Evolutionary conservation across 2,797 vertebrate species (phyloP), one percentile per base, ranked within the genome.

Genomic region (Gymnothorax javanicus): DNA sequence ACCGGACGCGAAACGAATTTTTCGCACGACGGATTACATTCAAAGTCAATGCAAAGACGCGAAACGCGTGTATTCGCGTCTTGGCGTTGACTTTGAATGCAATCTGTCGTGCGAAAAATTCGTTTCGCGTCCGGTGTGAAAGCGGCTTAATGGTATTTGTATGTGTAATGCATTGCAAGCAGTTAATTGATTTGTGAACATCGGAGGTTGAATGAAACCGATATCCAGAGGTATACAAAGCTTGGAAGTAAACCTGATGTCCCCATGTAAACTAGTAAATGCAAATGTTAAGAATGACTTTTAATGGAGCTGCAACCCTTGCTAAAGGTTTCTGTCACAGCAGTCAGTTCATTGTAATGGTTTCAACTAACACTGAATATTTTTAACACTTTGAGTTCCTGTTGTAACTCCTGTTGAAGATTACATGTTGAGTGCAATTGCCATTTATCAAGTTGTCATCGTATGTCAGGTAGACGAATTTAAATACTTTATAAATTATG

Each of bases 61-160:
- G n/a, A n/a, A n/a, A n/a, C n/a, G n/a, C n/a, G n/a, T n/a, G n/a
- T n/a, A n/a, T n/a, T n/a, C n/a, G n/a, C n/a, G n/a, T n/a, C n/a
- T n/a, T n/a, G n/a, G n/a, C n/a, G n/a, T n/a, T n/a, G n/a, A n/a
- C n/a, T n/a, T n/a, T n/a, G n/a, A n/a, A n/a, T n/a, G n/a, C n/a
- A n/a, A n/a, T n/a, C n/a, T n/a, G n/a, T n/a, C n/a, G n/a, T n/a
- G n/a, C n/a, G n/a, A n/a, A n/a, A n/a, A n/a, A n/a, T n/a, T n/a
- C n/a, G n/a, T n/a, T n/a, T n/a, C n/a, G n/a, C n/a, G n/a, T n/a
- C n/a, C n/a, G n/a, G n/a, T n/a, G n/a, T n/a, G n/a, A n/a, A n/a
- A 62, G 81, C 62, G 25, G 62, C 79, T 59, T 86, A 20, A 64
- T 73, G 75, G 57, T 83, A 83, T 87, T 83, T 87, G 67, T 86